phyloP scores from a whole-genome alignment of 2,797 vertebrate genomes.

The Lacerta agilis region DNA sequence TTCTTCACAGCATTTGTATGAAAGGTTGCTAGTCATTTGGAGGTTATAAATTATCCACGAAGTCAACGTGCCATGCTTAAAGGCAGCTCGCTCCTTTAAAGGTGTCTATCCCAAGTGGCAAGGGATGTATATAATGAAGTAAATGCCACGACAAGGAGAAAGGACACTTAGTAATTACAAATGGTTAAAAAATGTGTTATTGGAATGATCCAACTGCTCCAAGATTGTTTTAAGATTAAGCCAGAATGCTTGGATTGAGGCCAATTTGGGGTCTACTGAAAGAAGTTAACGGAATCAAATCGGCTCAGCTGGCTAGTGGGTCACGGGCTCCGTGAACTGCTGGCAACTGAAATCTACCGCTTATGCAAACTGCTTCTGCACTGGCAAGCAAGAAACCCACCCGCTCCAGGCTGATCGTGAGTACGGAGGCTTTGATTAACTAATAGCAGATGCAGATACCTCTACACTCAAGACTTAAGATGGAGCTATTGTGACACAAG shows the following conservation, averaged over 20 bases:
- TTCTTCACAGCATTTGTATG: neutral
- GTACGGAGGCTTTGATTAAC: neutral
- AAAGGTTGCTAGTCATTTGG: neutral
- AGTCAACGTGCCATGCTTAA: neutral
- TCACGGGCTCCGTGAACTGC: neutral
- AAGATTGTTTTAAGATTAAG: neutral
- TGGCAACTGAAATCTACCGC: neutral
- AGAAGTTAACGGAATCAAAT: neutral
- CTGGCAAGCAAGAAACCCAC: neutral
- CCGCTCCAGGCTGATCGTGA: neutral
- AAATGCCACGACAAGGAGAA: neutral
- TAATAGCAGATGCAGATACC: neutral
- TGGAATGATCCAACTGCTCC: no score
- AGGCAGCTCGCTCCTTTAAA: neutral
- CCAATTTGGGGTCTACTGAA: neutral
- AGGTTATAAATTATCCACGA: rapidly evolving
- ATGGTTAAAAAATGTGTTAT: neutral
- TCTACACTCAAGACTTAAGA: neutral
- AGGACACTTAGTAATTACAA: neutral
- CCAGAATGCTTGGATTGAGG: neutral
- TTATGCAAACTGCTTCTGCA: neutral
- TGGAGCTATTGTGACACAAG: neutral
- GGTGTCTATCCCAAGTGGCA: neutral
- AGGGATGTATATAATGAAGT: neutral
- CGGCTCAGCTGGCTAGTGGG: neutral